Percentiles rank a stretch among this genome's conserved stretches.
phyloP scores from a whole-genome alignment of 2,797 vertebrate genomes.

The Hylomyscus alleni region DNA sequence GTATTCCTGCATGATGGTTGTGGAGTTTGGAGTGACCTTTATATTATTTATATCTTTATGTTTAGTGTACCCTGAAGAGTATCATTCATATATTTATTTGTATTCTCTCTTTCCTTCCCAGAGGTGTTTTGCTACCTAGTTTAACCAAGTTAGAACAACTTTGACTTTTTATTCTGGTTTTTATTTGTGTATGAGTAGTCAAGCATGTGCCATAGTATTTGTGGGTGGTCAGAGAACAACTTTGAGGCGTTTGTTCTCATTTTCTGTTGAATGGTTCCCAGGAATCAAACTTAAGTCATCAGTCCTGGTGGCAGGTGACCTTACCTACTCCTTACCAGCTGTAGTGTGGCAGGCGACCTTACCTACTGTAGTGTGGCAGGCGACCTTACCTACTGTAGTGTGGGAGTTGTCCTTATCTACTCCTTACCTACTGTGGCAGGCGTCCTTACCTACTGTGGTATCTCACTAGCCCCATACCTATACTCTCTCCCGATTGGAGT shows the following conservation, averaged over 20 bases:
- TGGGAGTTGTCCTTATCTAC: no score
- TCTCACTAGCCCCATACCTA: neutral
- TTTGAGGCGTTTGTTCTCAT: neutral
- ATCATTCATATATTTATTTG: neutral
- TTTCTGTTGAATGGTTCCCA: neutral
- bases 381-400: no score
- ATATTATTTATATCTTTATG: neutral
- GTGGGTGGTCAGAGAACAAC: neutral
- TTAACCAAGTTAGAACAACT: neutral
- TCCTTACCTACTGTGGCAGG: neutral
- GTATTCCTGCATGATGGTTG: neutral
- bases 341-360: no score
- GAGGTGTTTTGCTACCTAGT: neutral
- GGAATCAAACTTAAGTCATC: neutral
- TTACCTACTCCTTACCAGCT: no score
- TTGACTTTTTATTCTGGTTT: neutral
- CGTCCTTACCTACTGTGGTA: neutral
- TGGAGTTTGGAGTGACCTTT: neutral
- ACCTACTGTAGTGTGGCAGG: no score
- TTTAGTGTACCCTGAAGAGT: neutral
- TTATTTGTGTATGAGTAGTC: neutral
- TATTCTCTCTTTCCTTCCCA: no score
- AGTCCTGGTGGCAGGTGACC: neutral
- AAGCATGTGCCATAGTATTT: neutral
- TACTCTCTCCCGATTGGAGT: neutral